phyloP scores from a whole-genome alignment of 2,888 invertebrate species.

The Idaea straminata region DNA sequence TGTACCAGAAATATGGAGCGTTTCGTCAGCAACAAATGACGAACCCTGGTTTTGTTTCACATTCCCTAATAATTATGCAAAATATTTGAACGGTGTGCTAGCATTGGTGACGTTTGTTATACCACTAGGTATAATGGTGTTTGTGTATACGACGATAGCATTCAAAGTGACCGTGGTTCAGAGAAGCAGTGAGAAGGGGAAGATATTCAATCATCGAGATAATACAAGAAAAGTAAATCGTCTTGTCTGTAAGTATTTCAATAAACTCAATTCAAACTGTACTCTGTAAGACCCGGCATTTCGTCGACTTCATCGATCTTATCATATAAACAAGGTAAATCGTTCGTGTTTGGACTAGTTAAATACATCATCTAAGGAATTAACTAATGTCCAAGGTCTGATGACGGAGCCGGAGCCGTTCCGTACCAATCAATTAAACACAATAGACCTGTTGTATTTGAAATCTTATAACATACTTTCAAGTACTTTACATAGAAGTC shows the following conservation, averaged over 20 bases:
- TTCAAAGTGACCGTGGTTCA: constrained; percentile 47
- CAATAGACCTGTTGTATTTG: too few species aligned
- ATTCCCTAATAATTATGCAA: constrained; percentile 42
- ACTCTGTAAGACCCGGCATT: too few species aligned
- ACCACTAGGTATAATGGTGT: constrained; percentile 51
- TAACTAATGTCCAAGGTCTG: too few species aligned
- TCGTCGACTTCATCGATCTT: too few species aligned
- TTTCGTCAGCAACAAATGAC: constrained; percentile 39
- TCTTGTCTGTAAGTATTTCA: constrained; percentile 49
- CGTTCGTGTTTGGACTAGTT: too few species aligned
- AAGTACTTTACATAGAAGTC: too few species aligned
- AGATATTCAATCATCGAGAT: constrained; percentile 38
- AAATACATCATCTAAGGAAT: too few species aligned
- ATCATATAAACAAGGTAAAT: too few species aligned
- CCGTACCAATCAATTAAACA: too few species aligned
- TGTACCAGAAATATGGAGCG: constrained; percentile 49
- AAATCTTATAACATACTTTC: too few species aligned
- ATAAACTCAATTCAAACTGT: neutral
- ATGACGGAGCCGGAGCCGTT: too few species aligned
- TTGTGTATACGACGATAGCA: constrained; percentile 54
- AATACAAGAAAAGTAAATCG: constrained; percentile 55
- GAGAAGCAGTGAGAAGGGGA: constrained; percentile 34
- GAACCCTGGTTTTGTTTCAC: constrained; percentile 43
- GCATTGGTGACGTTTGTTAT: constrained; percentile 49
- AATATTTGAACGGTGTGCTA: constrained; percentile 45